Conservation (phyloP, 2,113 vertebrate species). For the Chlorodrepanis virens region DNA sequence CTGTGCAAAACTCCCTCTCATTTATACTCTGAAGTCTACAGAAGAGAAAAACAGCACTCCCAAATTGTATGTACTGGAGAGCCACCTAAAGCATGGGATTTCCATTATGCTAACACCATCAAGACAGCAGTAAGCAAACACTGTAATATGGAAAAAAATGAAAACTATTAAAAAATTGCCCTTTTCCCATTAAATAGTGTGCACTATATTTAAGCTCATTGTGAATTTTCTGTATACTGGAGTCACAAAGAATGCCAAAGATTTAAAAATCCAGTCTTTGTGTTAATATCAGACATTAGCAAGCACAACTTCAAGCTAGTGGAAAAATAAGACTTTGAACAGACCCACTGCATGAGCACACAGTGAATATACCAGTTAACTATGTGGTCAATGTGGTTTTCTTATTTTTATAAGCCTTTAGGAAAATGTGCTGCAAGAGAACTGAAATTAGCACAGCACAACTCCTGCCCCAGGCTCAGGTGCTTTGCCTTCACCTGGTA, state of each 20-base stretch:
- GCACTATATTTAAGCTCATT: not conserved
- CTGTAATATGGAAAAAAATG: fast-evolving
- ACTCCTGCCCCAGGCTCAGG: not conserved
- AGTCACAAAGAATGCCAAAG: not conserved
- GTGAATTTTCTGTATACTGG: not conserved
- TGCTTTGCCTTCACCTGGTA: slow-evolving; percentile 82
- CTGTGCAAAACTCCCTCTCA: fast-evolving
- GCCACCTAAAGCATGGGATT: not conserved
- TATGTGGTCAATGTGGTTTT: not conserved
- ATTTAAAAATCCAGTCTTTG: not conserved
- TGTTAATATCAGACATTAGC: not conserved
- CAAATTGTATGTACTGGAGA: fast-evolving
- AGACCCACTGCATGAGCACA: not conserved
- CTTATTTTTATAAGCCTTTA: not conserved
- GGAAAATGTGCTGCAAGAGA: not conserved
- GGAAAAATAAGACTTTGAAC: not conserved
- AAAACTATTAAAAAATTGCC: not conserved
- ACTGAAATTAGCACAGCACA: not conserved
- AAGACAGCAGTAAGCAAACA: not conserved
- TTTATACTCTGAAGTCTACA: not conserved
- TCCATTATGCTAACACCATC: not conserved
- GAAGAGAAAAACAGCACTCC: not conserved
- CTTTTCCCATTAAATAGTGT: not conserved
- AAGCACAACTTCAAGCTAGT: not conserved
- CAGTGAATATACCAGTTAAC: not conserved